phyloP scores from a whole-genome alignment of 2,113 vertebrate species.

The Pachycephala philippinensis region DNA sequence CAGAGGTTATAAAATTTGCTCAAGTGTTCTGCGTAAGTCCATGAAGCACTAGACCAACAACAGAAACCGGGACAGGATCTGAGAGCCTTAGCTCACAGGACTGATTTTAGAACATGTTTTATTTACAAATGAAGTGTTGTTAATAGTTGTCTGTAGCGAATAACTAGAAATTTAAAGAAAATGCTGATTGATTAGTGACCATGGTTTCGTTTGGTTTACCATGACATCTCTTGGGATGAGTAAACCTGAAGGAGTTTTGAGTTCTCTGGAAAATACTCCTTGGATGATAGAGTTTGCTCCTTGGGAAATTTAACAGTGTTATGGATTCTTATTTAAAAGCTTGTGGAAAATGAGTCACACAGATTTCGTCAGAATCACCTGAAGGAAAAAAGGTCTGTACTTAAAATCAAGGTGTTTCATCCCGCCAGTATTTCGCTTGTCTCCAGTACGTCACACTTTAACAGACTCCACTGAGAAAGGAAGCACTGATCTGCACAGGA shows the following conservation, averaged over 20 bases:
- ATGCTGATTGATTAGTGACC: background rate
- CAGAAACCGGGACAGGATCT: background rate
- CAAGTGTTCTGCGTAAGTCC: accelerated
- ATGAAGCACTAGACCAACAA: accelerated
- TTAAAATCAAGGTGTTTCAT: background rate
- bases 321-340: background rate
- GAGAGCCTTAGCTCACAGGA: background rate
- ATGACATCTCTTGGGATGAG: background rate
- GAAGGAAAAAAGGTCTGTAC: background rate
- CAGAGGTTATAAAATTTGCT: background rate
- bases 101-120: background rate
- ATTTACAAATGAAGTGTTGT: background rate
- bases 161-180: background rate
- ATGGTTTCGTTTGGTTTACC: background rate
- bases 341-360: background rate
- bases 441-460: accelerated
- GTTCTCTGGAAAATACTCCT: background rate
- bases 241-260: background rate
- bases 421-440: background rate
- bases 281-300: background rate
- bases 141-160: background rate
- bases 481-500: background rate
- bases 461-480: background rate
- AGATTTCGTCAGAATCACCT: background rate
- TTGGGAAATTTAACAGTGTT: background rate